Percentiles rank a stretch among this genome's conserved stretches.
These are phyloP conservation scores for Neoarius graeffei DNA, from an alignment of 2,113 vertebrate genomes.

Conservation along the genomic window DNA sequence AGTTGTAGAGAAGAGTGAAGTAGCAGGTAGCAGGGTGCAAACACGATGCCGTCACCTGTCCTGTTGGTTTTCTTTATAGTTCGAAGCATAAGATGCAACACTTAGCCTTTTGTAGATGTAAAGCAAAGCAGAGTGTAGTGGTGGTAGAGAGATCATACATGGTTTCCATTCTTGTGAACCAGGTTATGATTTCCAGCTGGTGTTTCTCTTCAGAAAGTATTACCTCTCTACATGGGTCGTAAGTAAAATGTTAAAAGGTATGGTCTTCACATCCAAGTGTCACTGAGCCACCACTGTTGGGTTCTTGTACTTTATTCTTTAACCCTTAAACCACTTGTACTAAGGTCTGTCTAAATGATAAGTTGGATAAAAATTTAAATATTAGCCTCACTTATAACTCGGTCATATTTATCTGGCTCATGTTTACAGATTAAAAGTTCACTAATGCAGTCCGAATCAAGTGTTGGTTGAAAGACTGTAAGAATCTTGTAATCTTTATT, in stretches of 20 bases:
- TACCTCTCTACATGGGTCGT: not conserved
- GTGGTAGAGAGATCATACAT: not conserved
- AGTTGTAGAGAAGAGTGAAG: not conserved
- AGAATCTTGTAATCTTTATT: not conserved
- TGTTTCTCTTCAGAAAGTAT: not conserved
- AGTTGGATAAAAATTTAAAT: not conserved
- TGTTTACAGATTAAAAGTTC: not conserved
- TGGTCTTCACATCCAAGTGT: not conserved
- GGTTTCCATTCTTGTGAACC: not conserved
- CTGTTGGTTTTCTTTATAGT: not conserved
- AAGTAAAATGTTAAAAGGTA: not conserved
- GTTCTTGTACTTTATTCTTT: not conserved
- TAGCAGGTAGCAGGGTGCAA: slow-evolving; percentile 1
- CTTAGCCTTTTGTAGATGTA: slow-evolving; percentile 14
- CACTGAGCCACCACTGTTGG: not conserved
- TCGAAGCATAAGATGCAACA: not conserved
- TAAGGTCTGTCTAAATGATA: not conserved
- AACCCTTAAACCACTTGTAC: not conserved
- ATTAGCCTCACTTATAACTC: not conserved
- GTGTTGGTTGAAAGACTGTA: not conserved
- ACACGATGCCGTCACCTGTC: not conserved
- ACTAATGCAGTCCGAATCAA: not conserved
- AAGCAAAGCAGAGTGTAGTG: not conserved
- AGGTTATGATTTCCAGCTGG: slow-evolving; percentile 3
- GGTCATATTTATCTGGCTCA: not conserved